A percentile compares a stretch with the other conserved stretches of the same genome.
Evolutionary conservation across 2,113 vertebrate species (phyloP).

Genomic region (Motacilla alba): DNA sequence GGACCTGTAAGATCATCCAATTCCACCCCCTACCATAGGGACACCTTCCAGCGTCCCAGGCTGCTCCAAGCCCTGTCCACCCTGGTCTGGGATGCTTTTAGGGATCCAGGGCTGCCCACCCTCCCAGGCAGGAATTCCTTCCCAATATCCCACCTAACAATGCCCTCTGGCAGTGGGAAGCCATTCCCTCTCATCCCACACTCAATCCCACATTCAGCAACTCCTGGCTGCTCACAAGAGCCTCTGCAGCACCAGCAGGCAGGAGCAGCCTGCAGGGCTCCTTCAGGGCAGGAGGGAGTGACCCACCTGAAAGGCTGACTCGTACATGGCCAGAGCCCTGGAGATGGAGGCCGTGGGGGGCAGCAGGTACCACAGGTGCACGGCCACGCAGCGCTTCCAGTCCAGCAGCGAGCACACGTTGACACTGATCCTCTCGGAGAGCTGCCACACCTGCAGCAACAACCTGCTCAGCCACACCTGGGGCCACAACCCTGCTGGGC

Average conservation of each 20-base stretch:
- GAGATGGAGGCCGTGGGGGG: conserved; percentile 90
- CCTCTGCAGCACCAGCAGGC: not conserved
- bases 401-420: conserved; percentile 89
- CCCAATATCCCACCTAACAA: accelerated
- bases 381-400: conserved; percentile 90
- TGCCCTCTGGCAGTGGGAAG: not conserved
- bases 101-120: not conserved
- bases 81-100: not conserved
- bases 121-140: accelerated
- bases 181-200: not conserved
- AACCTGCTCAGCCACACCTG: too few species aligned
- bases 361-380: conserved; percentile 96
- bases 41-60: not conserved
- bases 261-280: not conserved
- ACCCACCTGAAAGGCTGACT: conserved; percentile 87
- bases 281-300: accelerated
- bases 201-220: not conserved
- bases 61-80: not conserved
- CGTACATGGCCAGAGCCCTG: conserved; percentile 84
- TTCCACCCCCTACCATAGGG: accelerated
- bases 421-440: conserved; percentile 78
- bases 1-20: not conserved
- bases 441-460: conserved; percentile 85
- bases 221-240: not conserved
- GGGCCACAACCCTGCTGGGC: too few species aligned